These are phyloP conservation scores for Drosophila pseudoananassae DNA, from an alignment of 1,140 invertebrate species.

Conservation along the genomic window DNA sequence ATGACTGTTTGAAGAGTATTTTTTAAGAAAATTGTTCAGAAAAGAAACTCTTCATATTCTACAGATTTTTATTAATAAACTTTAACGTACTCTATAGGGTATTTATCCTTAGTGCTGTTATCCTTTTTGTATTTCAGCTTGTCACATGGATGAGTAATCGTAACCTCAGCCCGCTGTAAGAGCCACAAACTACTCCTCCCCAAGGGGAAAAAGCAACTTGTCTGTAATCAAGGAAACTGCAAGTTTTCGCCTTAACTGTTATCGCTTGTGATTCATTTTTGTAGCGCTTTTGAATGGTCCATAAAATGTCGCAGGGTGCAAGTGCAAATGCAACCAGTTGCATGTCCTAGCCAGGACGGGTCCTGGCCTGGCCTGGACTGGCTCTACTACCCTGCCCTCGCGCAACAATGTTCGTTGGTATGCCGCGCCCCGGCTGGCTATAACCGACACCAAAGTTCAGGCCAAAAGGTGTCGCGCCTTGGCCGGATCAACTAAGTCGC, in stretches of 20 bases:
- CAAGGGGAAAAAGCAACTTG: conserved; percentile 26
- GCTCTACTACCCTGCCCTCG: not conserved
- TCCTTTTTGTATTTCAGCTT: conserved; percentile 6
- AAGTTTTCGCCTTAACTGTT: conserved; percentile 58
- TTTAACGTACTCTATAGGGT: not conserved
- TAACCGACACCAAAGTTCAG: conserved; percentile 45
- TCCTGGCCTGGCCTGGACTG: too few species aligned
- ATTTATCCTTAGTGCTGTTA: not conserved
- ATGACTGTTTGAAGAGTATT: not conserved
- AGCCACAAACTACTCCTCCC: conserved; percentile 21
- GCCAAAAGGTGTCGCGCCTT: conserved; percentile 21
- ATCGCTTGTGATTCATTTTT: conserved; percentile 71
- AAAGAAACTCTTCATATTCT: too few species aligned
- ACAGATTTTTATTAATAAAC: too few species aligned
- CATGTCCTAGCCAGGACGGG: conserved; percentile 21
- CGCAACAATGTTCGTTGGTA: conserved; percentile 35
- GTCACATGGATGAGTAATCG: conserved; percentile 51
- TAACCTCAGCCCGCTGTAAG: not conserved
- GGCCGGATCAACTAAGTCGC: conserved; percentile 27
- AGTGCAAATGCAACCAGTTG: conserved; percentile 63
- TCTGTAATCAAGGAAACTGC: conserved; percentile 65
- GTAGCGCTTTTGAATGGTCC: conserved; percentile 58
- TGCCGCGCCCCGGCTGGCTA: conserved; percentile 5
- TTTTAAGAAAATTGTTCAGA: not conserved
- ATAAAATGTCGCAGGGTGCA: conserved; percentile 59